phyloP scores from a whole-genome alignment of 23 tunicate species.

The Trididemnum nubilum region DNA sequence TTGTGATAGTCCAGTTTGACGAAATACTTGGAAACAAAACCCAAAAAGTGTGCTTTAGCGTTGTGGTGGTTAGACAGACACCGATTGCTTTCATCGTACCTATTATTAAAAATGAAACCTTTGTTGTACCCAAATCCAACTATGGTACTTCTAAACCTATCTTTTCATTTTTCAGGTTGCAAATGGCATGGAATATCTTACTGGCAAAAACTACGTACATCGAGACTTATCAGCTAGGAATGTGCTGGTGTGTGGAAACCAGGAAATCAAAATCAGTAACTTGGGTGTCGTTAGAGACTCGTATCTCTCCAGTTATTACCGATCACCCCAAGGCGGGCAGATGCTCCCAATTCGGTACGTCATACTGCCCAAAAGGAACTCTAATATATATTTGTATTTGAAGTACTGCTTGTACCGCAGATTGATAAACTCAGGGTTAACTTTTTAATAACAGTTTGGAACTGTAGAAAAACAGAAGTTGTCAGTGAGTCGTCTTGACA shows the following conservation, averaged over 20 bases:
- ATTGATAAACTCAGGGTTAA: not conserved
- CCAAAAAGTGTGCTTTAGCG: no score
- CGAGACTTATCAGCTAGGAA: conserved; percentile 83
- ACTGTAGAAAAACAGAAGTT: no score
- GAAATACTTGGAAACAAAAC: no score
- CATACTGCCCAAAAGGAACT: no score
- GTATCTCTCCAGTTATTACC: conserved; percentile 63
- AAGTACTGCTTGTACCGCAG: not conserved
- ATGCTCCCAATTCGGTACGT: conserved; percentile 86
- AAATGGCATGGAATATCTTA: conserved; percentile 75
- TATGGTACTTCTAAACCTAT: no score
- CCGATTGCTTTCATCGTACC: no score
- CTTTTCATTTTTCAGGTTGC: conserved; percentile 58
- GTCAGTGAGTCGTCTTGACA: no score
- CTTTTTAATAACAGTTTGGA: not conserved
- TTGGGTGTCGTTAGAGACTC: conserved; percentile 70
- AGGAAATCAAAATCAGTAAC: conserved; percentile 58
- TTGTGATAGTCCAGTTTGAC: no score
- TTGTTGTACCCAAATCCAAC: no score
- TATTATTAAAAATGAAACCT: no score
- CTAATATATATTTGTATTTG: not conserved
- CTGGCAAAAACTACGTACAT: conserved; percentile 58
- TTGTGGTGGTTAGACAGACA: no score
- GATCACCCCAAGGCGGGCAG: conserved; percentile 62
- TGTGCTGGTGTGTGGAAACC: conserved; percentile 59